phyloP scores from a whole-genome alignment of 1,140 invertebrate species.

The Harlomillsia oculata region DNA sequence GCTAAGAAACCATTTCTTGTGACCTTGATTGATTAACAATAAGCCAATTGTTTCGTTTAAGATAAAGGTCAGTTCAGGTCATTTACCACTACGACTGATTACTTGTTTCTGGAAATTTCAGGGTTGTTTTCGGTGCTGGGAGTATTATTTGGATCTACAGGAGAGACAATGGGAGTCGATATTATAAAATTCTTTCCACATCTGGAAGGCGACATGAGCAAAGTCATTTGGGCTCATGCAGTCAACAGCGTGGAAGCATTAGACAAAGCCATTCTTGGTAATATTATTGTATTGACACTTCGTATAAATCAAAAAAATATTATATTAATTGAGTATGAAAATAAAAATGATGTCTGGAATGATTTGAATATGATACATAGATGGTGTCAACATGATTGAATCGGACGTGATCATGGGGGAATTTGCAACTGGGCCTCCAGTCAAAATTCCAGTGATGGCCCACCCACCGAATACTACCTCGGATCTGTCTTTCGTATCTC shows the following conservation, averaged over 20 bases:
- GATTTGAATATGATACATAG: constrained; percentile 35
- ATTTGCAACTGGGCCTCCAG: constrained; percentile 37
- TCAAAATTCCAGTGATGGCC: constrained; percentile 66
- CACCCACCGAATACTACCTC: constrained; percentile 64
- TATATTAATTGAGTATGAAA: background rate
- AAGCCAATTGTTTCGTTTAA: too few relatives aligned
- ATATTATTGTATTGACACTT: too few relatives aligned
- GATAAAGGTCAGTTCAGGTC: too few relatives aligned
- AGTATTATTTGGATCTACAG: too few relatives aligned
- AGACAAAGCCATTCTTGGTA: constrained; percentile 42
- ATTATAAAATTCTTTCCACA: too few relatives aligned
- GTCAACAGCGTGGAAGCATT: constrained; percentile 60
- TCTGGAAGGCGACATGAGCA: constrained; percentile 67
- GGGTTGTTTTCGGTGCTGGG: too few relatives aligned
- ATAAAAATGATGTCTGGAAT: background rate
- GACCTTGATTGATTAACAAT: too few relatives aligned
- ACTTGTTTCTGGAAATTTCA: too few relatives aligned
- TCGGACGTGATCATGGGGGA: constrained; percentile 70
- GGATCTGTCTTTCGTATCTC: constrained; percentile 64
- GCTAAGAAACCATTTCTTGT: too few relatives aligned
- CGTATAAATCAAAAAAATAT: background rate
- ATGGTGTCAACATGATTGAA: constrained; percentile 68
- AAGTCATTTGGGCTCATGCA: constrained; percentile 71
- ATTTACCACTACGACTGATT: too few relatives aligned
- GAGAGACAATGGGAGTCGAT: too few relatives aligned